phyloP scores from a whole-genome alignment of 2,113 vertebrate genomes.

The Verasper variegatus region DNA sequence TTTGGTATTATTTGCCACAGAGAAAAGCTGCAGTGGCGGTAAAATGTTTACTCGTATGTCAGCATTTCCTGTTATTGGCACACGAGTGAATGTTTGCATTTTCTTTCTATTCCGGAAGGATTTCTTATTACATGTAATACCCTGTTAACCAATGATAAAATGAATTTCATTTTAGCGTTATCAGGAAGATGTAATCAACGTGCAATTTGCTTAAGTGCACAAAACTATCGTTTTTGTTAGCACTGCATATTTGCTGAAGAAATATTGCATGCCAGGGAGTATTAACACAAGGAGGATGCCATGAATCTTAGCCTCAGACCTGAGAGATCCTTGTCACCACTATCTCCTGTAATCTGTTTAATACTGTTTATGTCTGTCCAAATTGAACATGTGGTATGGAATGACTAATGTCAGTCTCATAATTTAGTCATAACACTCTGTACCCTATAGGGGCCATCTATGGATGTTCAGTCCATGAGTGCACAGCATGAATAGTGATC shows the following conservation, averaged over 20 bases:
- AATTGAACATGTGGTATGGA: conserved; percentile 71
- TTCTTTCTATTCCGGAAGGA: conserved; percentile 52
- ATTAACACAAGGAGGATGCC: conserved; percentile 58
- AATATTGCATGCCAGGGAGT: conserved; percentile 74
- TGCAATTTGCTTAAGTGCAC: conserved; percentile 83
- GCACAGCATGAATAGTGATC: conserved; percentile 67
- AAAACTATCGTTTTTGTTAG: conserved; percentile 80
- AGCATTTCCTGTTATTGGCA: conserved; percentile 77
- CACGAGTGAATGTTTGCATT: conserved; percentile 55
- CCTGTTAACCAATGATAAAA: conserved; percentile 77
- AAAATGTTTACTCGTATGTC: conserved; percentile 73
- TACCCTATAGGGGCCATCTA: conserved; percentile 45
- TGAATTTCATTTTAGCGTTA: conserved; percentile 76
- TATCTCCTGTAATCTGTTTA: conserved; percentile 77
- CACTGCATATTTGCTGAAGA: conserved; percentile 77
- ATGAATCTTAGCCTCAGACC: conserved; percentile 70
- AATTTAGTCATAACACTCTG: conserved; percentile 74
- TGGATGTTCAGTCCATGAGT: conserved; percentile 56
- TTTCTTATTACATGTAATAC: conserved; percentile 75
- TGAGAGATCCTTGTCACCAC: conserved; percentile 70
- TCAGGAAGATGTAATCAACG: conserved; percentile 77
- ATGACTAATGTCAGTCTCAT: conserved; percentile 73
- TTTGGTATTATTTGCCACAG: conserved; percentile 63
- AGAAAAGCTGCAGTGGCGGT: conserved; percentile 74
- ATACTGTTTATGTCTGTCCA: conserved; percentile 72